These are phyloP conservation scores for Oreortyx pictus DNA, from an alignment of 2,797 vertebrate genomes.

Conservation along the genomic window DNA sequence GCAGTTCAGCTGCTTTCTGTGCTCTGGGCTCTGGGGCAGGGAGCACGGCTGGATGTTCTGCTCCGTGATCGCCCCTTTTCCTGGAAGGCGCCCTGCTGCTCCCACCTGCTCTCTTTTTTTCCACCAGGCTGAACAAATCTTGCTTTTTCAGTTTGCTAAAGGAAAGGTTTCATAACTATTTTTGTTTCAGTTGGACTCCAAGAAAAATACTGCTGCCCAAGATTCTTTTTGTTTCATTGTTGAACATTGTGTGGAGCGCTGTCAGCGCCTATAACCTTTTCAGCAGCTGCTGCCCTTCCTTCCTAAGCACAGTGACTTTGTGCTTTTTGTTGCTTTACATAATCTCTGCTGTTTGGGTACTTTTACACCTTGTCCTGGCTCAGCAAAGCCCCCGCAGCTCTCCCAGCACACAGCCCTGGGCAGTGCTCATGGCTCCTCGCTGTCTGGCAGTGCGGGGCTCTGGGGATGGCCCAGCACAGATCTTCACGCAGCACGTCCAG, in stretches of 20 bases:
- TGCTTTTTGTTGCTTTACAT: neutral
- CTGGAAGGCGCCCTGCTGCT: neutral
- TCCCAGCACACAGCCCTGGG: neutral
- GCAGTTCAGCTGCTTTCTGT: neutral
- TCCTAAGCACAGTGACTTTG: rapidly evolving
- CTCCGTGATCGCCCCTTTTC: neutral
- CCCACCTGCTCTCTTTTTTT: neutral
- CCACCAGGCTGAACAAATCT: neutral
- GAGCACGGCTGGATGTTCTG: neutral
- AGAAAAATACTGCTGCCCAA: neutral
- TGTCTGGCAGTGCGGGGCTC: neutral
- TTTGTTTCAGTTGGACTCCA: neutral
- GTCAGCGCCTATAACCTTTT: neutral
- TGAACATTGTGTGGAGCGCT: neutral
- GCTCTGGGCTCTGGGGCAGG: rapidly evolving
- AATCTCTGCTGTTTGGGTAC: neutral
- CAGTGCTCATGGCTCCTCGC: neutral
- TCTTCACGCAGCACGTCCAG: neutral
- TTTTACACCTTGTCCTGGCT: neutral
- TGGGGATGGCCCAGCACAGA: neutral
- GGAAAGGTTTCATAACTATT: neutral
- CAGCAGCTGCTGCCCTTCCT: neutral
- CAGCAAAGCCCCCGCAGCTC: neutral
- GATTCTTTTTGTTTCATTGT: neutral
- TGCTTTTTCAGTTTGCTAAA: neutral